These are phyloP conservation scores for Ceratotherium simum DNA, from an alignment of 2,113 vertebrate species.

Conservation along the genomic window DNA sequence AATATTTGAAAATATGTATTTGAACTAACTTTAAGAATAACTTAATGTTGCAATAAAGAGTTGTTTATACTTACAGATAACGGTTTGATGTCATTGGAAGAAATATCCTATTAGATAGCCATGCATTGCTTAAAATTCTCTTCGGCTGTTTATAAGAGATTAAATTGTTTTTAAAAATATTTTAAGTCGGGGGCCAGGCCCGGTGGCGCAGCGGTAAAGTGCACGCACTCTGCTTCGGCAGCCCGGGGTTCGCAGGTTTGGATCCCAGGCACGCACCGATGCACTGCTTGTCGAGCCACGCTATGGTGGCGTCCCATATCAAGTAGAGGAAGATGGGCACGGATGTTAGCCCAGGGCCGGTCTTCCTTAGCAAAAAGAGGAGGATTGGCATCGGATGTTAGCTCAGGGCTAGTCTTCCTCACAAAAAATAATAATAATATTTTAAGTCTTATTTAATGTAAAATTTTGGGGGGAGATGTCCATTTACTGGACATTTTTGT, in stretches of 20 bases:
- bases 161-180: constrained; percentile 42
- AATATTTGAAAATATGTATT: constrained; percentile 18
- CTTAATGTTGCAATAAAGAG: background rate
- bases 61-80: background rate
- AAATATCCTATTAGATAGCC: background rate
- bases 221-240: no score
- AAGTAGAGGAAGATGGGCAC: no score
- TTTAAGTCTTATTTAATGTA: constrained; percentile 19
- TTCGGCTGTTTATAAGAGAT: background rate
- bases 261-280: no score
- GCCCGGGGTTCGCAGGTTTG: no score
- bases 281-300: no score
- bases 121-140: constrained; percentile 27
- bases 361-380: no score
- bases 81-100: background rate
- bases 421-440: no score
- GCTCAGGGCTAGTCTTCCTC: no score
- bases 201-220: no score
- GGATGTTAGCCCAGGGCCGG: no score
- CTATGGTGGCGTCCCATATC: no score
- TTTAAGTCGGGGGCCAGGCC: background rate
- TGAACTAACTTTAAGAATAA: background rate
- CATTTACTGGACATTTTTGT: background rate
- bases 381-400: no score
- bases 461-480: background rate